phyloP scores from a whole-genome alignment of 2,888 invertebrate genomes.

The Cantharis rufa region DNA sequence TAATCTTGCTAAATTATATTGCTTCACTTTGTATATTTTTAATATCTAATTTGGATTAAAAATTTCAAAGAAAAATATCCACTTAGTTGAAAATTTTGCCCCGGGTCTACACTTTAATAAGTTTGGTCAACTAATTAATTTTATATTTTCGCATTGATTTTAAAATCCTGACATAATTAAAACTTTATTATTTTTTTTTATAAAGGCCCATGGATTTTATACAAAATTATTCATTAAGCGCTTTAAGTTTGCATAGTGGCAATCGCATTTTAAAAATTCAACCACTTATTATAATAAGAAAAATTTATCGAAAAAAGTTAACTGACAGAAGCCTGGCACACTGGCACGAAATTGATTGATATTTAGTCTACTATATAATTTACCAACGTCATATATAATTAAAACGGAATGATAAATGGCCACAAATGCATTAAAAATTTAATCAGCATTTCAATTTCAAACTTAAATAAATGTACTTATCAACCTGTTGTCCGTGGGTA shows the following conservation, averaged over 20 bases:
- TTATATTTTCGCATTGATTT: neutral
- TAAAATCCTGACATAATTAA: neutral
- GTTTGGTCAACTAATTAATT: neutral
- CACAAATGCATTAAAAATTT: neutral
- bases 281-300: neutral
- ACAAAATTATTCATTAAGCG: neutral
- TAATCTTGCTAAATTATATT: too few relatives aligned
- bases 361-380: neutral
- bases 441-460: neutral
- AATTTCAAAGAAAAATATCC: neutral
- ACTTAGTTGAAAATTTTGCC: neutral
- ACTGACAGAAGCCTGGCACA: neutral
- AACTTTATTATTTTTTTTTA: neutral
- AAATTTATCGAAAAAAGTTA: neutral
- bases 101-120: neutral
- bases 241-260: neutral
- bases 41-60: neutral
- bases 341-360: neutral
- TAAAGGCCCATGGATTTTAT: neutral
- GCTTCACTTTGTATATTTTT: neutral
- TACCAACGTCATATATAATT: neutral
- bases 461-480: neutral
- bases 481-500: slow-evolving; percentile 58
- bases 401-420: neutral
- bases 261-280: neutral